A percentile compares a stretch with the other conserved stretches of the same genome.
Conservation (phyloP, 2,113 vertebrate genomes). For the Cyprinodon variegatus region DNA sequence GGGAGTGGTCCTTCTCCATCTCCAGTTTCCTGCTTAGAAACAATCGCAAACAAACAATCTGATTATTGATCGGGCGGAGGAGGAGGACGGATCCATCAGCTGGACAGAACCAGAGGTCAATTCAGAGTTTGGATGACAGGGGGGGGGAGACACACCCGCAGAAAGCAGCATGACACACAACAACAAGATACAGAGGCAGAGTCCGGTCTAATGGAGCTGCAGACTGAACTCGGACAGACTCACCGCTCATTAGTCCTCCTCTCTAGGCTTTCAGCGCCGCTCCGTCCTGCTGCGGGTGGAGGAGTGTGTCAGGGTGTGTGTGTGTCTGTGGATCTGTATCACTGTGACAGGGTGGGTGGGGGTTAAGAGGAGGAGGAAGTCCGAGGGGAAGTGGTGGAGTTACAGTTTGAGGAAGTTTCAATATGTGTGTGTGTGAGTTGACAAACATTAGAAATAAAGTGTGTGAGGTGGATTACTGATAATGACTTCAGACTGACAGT, state of each 20-base stretch:
- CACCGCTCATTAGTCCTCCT: slow-evolving; percentile 58
- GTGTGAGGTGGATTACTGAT: neutral
- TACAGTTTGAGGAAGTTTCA: slow-evolving; percentile 52
- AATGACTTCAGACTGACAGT: no score
- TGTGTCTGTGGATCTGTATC: slow-evolving; percentile 18
- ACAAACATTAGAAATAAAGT: neutral
- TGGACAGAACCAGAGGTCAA: neutral
- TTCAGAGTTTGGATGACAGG: neutral
- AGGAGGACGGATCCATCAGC: neutral
- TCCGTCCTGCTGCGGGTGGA: slow-evolving; percentile 7
- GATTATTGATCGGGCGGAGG: slow-evolving; percentile 23
- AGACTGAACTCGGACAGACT: slow-evolving; percentile 23
- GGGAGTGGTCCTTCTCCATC: slow-evolving; percentile 58
- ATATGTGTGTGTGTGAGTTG: neutral
- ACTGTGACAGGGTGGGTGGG: slow-evolving; percentile 22
- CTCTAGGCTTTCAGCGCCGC: slow-evolving; percentile 29
- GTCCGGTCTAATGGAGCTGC: neutral
- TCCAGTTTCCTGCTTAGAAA: slow-evolving; percentile 28
- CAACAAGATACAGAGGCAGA: neutral
- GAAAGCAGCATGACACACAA: neutral
- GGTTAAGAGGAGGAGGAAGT: slow-evolving; percentile 58
- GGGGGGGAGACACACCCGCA: neutral
- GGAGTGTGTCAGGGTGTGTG: neutral
- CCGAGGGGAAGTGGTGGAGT: slow-evolving; percentile 45
- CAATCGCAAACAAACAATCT: neutral